Conservation (phyloP, 1,140 invertebrate genomes). For the Triops cancriformis region DNA sequence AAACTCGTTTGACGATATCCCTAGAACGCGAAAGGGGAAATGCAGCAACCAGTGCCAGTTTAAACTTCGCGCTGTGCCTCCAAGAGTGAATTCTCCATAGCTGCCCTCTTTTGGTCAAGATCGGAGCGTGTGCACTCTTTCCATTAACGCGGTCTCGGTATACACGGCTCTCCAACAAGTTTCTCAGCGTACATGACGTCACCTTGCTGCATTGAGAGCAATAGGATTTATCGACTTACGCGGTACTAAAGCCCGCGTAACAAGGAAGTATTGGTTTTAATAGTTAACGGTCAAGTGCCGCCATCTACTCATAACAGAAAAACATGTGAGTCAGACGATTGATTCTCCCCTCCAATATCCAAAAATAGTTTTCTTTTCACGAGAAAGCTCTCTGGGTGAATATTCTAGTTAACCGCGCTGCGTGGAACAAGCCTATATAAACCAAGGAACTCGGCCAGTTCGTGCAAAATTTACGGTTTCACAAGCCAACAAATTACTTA, state of each 20-base stretch:
- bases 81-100: too few relatives aligned
- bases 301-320: background rate
- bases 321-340: background rate
- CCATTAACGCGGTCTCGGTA: too few relatives aligned
- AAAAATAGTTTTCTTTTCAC: background rate
- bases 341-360: background rate
- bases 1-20: background rate
- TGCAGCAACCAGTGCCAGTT: background rate
- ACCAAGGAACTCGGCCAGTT: background rate
- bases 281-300: background rate
- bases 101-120: too few relatives aligned
- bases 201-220: too few relatives aligned
- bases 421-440: background rate
- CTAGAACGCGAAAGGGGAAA: background rate
- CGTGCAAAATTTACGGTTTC: background rate
- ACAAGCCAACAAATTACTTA: too few relatives aligned
- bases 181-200: too few relatives aligned
- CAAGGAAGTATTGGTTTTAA: too few relatives aligned
- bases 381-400: background rate
- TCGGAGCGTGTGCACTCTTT: too few relatives aligned
- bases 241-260: too few relatives aligned
- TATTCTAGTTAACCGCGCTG: conserved; percentile 1
- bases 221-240: too few relatives aligned
- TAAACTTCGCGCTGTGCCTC: too few relatives aligned
- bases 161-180: too few relatives aligned